phyloP scores from a whole-genome alignment of 2,888 invertebrate species.

The Scaptomyza reducta region DNA sequence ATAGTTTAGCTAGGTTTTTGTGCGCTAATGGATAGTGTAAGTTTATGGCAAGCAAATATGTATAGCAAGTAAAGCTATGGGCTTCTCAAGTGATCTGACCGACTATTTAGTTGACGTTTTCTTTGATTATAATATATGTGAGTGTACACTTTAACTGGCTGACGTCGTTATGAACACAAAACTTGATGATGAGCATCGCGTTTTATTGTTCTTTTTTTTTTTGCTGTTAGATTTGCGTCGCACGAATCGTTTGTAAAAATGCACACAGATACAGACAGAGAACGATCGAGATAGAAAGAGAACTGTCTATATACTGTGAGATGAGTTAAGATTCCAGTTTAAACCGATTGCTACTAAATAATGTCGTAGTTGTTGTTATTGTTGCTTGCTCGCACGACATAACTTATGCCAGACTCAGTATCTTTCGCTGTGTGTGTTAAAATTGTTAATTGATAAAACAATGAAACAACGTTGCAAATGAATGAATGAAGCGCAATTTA shows the following conservation, averaged over 20 bases:
- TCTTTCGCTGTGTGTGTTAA: slow-evolving; percentile 57
- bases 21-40: neutral
- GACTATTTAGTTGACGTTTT: slow-evolving; percentile 51
- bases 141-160: slow-evolving; percentile 36
- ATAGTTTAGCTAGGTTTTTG: slow-evolving; percentile 1
- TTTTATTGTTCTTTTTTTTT: neutral
- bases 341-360: slow-evolving; percentile 69
- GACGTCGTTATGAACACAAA: slow-evolving; percentile 35
- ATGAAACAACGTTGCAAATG: slow-evolving; percentile 61
- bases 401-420: slow-evolving; percentile 31
- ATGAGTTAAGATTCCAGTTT: slow-evolving; percentile 64
- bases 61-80: slow-evolving; percentile 17
- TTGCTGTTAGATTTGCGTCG: slow-evolving; percentile 71
- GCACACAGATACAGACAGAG: slow-evolving; percentile 33
- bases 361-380: slow-evolving; percentile 37
- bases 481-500: slow-evolving; percentile 74
- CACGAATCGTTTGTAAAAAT: slow-evolving; percentile 60
- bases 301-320: slow-evolving; percentile 30
- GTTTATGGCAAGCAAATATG: slow-evolving; percentile 5
- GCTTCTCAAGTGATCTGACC: slow-evolving; percentile 48
- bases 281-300: neutral
- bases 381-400: slow-evolving; percentile 19
- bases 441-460: slow-evolving; percentile 77
- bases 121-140: slow-evolving; percentile 8
- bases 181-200: slow-evolving; percentile 31